phyloP scores from a whole-genome alignment of 2,888 invertebrate species.

The Bedellia somnulentella region DNA sequence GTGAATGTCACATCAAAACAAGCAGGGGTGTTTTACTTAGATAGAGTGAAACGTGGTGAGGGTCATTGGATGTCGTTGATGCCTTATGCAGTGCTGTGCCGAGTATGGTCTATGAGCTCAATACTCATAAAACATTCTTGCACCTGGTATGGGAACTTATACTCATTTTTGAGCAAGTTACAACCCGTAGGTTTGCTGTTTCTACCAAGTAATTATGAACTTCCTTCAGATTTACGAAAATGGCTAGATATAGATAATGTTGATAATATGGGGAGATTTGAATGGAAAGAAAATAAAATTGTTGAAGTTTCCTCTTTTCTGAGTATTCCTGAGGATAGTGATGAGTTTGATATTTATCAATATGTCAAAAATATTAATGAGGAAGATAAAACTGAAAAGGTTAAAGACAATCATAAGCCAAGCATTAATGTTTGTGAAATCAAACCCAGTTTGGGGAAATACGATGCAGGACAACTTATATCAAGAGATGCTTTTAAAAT shows the following conservation, averaged over 20 bases:
- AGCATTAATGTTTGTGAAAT: too few relatives aligned
- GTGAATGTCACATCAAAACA: constrained; percentile 44
- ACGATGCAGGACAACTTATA: background rate
- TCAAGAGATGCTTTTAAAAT: too few relatives aligned
- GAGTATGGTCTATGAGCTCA: constrained; percentile 55
- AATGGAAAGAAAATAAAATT: constrained; percentile 29
- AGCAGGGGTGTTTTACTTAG: constrained; percentile 49
- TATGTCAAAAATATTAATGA: constrained; percentile 31
- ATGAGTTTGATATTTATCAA: constrained; percentile 28
- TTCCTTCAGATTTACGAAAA: constrained; percentile 42
- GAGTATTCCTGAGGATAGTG: constrained; percentile 20
- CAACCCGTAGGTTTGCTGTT: constrained; percentile 44
- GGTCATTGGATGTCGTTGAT: constrained; percentile 58
- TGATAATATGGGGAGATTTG: constrained; percentile 33
- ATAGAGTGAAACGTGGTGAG: constrained; percentile 55
- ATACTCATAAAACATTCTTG: constrained; percentile 46
- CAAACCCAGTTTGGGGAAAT: too few relatives aligned
- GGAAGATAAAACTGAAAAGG: constrained; percentile 11
- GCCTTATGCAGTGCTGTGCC: constrained; percentile 54
- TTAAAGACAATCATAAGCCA: constrained; percentile 6
- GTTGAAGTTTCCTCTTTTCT: constrained; percentile 18
- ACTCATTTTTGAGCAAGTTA: constrained; percentile 31
- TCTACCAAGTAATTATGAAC: constrained; percentile 36
- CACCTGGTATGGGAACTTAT: constrained; percentile 50
- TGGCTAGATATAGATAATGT: constrained; percentile 53